These are phyloP conservation scores for Dryoscopus gambensis DNA, from an alignment of 2,113 vertebrate genomes.

Conservation along the genomic window DNA sequence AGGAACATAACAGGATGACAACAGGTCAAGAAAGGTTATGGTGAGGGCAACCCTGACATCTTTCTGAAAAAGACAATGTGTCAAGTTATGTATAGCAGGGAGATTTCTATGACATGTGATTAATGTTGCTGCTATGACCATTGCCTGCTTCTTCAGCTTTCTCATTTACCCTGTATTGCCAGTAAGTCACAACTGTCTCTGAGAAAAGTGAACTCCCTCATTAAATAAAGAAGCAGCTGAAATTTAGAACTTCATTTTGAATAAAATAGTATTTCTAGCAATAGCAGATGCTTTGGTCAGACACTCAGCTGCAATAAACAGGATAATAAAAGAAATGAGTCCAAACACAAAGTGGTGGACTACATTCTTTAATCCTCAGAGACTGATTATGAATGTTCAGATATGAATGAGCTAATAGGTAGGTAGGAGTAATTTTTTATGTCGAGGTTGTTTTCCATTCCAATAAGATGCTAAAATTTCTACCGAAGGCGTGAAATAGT, in stretches of 20 bases:
- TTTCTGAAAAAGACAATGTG: neutral
- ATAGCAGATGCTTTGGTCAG: neutral
- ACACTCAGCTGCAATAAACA: neutral
- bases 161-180: neutral
- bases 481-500: neutral
- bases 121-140: neutral
- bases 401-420: neutral
- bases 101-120: neutral
- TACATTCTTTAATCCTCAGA: neutral
- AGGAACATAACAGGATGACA: neutral
- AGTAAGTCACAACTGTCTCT: neutral
- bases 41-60: neutral
- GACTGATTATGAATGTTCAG: neutral
- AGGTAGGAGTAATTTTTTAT: neutral
- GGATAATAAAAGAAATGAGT: neutral
- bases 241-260: neutral
- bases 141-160: neutral
- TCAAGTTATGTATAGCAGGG: neutral
- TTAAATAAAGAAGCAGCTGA: neutral
- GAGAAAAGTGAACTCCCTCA: neutral
- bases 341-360: neutral
- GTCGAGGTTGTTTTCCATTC: neutral
- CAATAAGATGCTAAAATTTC: neutral
- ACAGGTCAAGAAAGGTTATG: neutral
- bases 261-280: neutral